These are phyloP conservation scores for Prosapia bicincta DNA, from an alignment of 2,888 invertebrate species.

Conservation along the genomic window DNA sequence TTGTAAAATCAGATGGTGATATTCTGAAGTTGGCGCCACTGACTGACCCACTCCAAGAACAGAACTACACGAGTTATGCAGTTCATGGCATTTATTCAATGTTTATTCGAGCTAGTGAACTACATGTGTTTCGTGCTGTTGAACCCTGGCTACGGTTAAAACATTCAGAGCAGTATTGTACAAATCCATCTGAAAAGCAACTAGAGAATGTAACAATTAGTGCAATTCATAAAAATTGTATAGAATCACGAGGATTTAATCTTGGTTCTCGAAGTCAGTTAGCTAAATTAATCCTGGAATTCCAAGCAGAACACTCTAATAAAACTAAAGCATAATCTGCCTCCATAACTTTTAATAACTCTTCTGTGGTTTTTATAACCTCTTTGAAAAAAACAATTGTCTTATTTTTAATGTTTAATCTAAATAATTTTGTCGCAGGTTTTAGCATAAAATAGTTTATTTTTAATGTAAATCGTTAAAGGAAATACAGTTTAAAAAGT, in stretches of 20 bases:
- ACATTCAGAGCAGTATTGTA: slow-evolving; percentile 44
- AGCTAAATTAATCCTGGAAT: slow-evolving; percentile 34
- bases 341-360: no score
- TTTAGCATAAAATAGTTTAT: no score
- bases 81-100: slow-evolving; percentile 59
- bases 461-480: no score
- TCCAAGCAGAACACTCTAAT: slow-evolving; percentile 8
- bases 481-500: no score
- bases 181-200: slow-evolving; percentile 38
- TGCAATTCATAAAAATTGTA: slow-evolving; percentile 20
- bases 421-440: no score
- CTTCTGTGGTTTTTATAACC: no score
- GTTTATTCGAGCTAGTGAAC: slow-evolving; percentile 61
- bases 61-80: slow-evolving; percentile 11
- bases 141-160: slow-evolving; percentile 70
- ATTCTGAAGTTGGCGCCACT: slow-evolving; percentile 49
- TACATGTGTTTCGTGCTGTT: slow-evolving; percentile 73
- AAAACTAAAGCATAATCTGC: neutral
- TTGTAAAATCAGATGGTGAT: slow-evolving; percentile 62
- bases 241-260: neutral
- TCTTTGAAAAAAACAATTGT: no score
- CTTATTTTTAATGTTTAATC: no score
- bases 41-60: neutral
- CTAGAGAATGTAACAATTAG: slow-evolving; percentile 30
- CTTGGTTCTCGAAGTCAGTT: slow-evolving; percentile 35